These are phyloP conservation scores for Eueides isabella DNA, from an alignment of 1,140 invertebrate genomes.

Conservation along the genomic window DNA sequence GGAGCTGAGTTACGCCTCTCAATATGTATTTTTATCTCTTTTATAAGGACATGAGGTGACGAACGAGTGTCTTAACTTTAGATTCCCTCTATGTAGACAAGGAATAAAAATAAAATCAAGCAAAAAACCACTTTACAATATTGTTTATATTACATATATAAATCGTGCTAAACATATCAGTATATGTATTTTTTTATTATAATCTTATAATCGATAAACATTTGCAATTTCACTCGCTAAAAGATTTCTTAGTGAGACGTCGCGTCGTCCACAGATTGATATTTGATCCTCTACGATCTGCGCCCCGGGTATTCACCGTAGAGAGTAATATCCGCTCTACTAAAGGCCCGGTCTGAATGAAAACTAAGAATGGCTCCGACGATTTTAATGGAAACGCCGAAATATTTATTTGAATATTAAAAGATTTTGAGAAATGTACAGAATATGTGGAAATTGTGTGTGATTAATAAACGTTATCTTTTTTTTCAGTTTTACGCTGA, in stretches of 20 bases:
- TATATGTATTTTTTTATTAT: neutral
- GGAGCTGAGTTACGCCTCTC: too few species aligned
- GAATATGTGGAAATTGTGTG: neutral
- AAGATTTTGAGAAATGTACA: neutral
- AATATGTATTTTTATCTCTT: too few species aligned
- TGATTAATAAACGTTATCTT: too few species aligned
- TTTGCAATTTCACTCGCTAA: neutral
- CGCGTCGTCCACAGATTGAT: slow-evolving; percentile 1
- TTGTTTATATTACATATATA: neutral
- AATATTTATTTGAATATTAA: neutral
- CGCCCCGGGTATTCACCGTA: slow-evolving; percentile 12
- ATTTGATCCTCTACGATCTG: slow-evolving; percentile 8
- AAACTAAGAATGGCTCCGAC: slow-evolving; percentile 4
- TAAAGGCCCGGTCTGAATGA: neutral
- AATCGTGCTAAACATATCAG: neutral
- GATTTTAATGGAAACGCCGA: slow-evolving; percentile 7
- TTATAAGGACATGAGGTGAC: too few species aligned
- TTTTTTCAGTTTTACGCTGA: too few species aligned
- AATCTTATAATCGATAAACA: neutral
- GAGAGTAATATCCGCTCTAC: slow-evolving; percentile 3
- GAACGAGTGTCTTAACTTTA: too few species aligned
- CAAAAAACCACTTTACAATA: too few species aligned
- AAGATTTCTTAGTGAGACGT: slow-evolving; percentile 9
- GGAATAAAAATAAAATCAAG: too few species aligned
- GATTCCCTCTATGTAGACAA: too few species aligned